phyloP scores from a whole-genome alignment of 2,113 vertebrate species.

The Xerus inauris region DNA sequence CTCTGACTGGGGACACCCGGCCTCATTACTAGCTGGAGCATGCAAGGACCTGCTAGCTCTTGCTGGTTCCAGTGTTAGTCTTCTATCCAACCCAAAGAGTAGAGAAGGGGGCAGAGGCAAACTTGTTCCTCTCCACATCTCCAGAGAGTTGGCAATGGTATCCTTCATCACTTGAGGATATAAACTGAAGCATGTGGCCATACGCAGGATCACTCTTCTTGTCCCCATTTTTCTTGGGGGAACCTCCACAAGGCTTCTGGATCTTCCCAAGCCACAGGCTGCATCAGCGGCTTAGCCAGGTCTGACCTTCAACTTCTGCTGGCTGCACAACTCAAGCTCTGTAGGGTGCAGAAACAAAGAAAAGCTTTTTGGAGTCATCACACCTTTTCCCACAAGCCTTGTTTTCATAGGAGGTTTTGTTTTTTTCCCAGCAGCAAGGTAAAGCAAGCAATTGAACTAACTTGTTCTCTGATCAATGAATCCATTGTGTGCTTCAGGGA shows the following conservation, averaged over 20 bases:
- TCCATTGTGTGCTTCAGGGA: conserved; percentile 56
- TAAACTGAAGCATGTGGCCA: background rate
- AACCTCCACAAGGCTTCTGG: background rate
- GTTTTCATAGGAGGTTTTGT: conserved; percentile 65
- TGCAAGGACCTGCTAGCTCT: background rate
- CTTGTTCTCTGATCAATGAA: conserved; percentile 72
- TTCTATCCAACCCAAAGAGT: background rate
- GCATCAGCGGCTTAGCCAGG: background rate
- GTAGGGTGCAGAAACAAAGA: conserved; percentile 62
- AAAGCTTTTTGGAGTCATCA: conserved; percentile 53
- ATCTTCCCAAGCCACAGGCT: background rate
- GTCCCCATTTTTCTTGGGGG: background rate
- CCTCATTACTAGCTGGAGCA: background rate
- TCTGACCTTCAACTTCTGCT: background rate
- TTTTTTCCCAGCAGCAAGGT: conserved; percentile 62
- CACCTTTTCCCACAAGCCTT: conserved; percentile 69
- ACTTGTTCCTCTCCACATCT: background rate
- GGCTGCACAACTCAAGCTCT: background rate
- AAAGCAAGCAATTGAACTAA: conserved; percentile 62
- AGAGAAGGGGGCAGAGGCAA: background rate
- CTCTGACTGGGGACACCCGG: background rate
- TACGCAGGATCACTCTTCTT: background rate
- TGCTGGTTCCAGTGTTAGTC: background rate
- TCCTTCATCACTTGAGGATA: background rate
- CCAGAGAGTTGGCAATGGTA: background rate